Percentiles rank a stretch among this genome's conserved stretches.
These are phyloP conservation scores for Hofmannophila pseudospretella DNA, from an alignment of 2,888 invertebrate genomes.

Conservation along the genomic window DNA sequence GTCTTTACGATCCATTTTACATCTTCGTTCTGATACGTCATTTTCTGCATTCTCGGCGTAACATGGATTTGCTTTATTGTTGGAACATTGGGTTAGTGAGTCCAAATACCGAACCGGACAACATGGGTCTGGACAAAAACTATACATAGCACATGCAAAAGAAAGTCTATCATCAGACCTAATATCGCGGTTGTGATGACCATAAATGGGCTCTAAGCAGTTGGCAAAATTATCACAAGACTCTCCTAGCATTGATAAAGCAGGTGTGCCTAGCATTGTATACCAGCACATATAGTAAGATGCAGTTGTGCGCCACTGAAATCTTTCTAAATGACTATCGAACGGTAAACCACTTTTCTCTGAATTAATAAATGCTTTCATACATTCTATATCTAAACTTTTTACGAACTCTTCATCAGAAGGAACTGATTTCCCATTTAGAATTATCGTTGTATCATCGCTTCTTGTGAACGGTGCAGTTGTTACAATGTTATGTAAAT, in stretches of 20 bases:
- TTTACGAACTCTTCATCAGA: slow-evolving; percentile 12
- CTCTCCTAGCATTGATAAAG: slow-evolving; percentile 72
- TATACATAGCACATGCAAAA: slow-evolving; percentile 79
- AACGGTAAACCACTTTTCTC: slow-evolving; percentile 69
- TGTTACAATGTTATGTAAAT: slow-evolving; percentile 57
- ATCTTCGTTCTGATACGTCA: slow-evolving; percentile 18
- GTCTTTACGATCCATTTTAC: slow-evolving; percentile 42
- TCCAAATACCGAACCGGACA: slow-evolving; percentile 72
- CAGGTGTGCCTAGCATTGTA: slow-evolving; percentile 74
- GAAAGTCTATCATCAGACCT: slow-evolving; percentile 73
- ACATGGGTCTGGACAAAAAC: slow-evolving; percentile 83
- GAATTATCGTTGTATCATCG: slow-evolving; percentile 70
- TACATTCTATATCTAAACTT: slow-evolving; percentile 62
- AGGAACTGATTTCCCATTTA: slow-evolving; percentile 44
- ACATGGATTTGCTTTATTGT: slow-evolving; percentile 71
- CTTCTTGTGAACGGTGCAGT: slow-evolving; percentile 58
- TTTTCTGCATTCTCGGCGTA: slow-evolving; percentile 40
- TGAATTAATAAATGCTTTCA: slow-evolving; percentile 53
- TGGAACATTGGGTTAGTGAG: slow-evolving; percentile 54
- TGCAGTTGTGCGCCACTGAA: slow-evolving; percentile 80
- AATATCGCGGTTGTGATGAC: slow-evolving; percentile 69
- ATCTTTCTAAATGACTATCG: slow-evolving; percentile 75
- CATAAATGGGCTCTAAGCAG: slow-evolving; percentile 64
- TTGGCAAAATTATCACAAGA: slow-evolving; percentile 80
- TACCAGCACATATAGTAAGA: slow-evolving; percentile 84